A percentile compares a stretch with the other conserved stretches of the same genome.
These are phyloP conservation scores for Spinus pinus DNA, from an alignment of 2,797 vertebrate genomes.

Conservation along the genomic window DNA sequence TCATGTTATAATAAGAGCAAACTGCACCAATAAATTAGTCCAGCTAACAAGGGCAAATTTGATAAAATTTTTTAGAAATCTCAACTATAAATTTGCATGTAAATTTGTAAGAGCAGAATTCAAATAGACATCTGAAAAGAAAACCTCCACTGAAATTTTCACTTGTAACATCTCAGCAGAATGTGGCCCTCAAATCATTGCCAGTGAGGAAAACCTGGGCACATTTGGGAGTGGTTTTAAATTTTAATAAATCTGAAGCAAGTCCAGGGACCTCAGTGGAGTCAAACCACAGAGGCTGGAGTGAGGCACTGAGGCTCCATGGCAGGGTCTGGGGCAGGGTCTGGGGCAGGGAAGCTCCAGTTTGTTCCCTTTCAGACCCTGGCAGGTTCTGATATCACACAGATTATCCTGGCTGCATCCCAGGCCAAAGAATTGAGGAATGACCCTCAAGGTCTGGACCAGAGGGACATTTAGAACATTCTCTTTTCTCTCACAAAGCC, in stretches of 20 bases:
- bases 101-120: not conserved
- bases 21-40: not conserved
- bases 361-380: not conserved
- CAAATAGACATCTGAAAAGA: not conserved
- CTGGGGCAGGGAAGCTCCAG: not conserved
- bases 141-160: not conserved
- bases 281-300: not conserved
- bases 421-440: not conserved
- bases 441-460: not conserved
- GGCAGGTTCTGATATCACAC: not conserved
- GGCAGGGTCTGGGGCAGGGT: not conserved
- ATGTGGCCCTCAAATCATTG: not conserved
- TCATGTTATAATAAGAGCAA: not conserved
- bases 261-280: not conserved
- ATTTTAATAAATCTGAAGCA: not conserved
- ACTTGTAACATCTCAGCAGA: not conserved
- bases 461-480: not conserved
- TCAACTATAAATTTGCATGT: not conserved
- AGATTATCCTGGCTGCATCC: not conserved
- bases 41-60: not conserved
- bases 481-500: not conserved
- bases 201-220: not conserved
- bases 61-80: not conserved
- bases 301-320: not conserved
- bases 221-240: not conserved